Evolutionary conservation across 2,113 vertebrate species (phyloP).

Genomic region (Gambusia affinis): DNA sequence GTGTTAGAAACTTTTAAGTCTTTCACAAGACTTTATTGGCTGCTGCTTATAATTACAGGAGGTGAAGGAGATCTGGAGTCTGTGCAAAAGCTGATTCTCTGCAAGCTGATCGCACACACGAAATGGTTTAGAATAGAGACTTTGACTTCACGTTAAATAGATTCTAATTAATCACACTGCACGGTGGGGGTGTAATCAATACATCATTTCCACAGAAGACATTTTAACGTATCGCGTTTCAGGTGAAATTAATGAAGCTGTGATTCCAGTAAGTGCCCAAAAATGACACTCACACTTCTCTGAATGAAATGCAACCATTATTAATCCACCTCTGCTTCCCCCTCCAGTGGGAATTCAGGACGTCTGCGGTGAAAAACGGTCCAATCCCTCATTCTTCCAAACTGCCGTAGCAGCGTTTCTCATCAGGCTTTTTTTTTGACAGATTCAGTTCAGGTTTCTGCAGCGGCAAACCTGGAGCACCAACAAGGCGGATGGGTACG

Average conservation of each 20-base stretch:
- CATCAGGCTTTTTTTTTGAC: constrained; percentile 3
- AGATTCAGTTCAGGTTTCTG: constrained; percentile 6
- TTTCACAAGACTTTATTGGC: constrained; percentile 2
- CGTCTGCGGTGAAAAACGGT: constrained; percentile 3
- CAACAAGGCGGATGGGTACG: not conserved
- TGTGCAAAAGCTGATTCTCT: not conserved
- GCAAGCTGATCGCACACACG: not conserved
- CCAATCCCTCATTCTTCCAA: constrained; percentile 20
- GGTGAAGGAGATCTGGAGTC: not conserved
- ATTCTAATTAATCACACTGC: constrained; percentile 20
- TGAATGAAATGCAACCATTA: constrained; percentile 9
- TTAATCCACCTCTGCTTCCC: not conserved
- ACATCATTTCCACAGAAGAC: constrained; percentile 11
- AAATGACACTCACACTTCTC: not conserved
- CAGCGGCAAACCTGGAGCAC: not conserved
- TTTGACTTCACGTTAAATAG: constrained; percentile 6
- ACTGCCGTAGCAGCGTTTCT: constrained; percentile 1
- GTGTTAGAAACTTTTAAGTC: constrained; percentile 1
- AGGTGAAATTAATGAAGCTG: constrained; percentile 10
- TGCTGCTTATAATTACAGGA: constrained; percentile 1
- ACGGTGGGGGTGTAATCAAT: constrained; percentile 3
- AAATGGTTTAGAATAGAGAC: not conserved
- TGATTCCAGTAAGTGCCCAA: constrained; percentile 11
- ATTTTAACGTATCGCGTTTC: constrained; percentile 10
- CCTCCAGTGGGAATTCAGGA: not conserved